Conservation (phyloP, 2,888 invertebrate species). For the Phengaris arion region DNA sequence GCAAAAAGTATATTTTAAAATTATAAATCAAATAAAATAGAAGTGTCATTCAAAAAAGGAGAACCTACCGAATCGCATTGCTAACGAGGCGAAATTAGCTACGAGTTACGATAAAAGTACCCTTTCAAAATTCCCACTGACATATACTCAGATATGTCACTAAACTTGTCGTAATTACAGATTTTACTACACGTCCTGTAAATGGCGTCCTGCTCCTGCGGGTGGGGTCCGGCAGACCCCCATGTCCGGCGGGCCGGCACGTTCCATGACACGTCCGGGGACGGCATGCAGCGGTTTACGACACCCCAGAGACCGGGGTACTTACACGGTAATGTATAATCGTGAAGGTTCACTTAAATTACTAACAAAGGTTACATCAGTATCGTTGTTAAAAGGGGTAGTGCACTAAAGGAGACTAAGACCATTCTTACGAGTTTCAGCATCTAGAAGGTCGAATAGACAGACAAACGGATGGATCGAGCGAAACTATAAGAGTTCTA, state of each 20-base stretch:
- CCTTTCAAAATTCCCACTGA: background rate
- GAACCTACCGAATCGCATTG: too few species aligned
- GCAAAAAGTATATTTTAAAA: too few species aligned
- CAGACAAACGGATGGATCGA: too few species aligned
- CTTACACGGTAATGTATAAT: constrained; percentile 1
- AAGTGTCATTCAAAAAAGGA: too few species aligned
- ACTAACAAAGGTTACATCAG: background rate
- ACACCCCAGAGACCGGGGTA: background rate
- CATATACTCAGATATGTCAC: background rate
- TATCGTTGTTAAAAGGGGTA: background rate
- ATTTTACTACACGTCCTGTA: background rate
- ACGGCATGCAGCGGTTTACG: constrained; percentile 2
- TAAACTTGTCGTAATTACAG: background rate
- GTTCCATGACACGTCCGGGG: background rate
- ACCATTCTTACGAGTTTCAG: background rate
- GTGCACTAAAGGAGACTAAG: too few species aligned
- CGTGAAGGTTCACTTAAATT: constrained; percentile 8
- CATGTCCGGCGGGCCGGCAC: background rate
- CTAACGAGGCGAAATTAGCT: too few species aligned
- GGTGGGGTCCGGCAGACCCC: constrained; percentile 1
- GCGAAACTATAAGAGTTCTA: too few species aligned
- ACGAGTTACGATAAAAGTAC: background rate
- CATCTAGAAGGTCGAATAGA: background rate
- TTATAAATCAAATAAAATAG: too few species aligned
- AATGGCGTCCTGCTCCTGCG: background rate